phyloP scores from a whole-genome alignment of 2,797 vertebrate species.

The Odontamblyopus lacepedii region DNA sequence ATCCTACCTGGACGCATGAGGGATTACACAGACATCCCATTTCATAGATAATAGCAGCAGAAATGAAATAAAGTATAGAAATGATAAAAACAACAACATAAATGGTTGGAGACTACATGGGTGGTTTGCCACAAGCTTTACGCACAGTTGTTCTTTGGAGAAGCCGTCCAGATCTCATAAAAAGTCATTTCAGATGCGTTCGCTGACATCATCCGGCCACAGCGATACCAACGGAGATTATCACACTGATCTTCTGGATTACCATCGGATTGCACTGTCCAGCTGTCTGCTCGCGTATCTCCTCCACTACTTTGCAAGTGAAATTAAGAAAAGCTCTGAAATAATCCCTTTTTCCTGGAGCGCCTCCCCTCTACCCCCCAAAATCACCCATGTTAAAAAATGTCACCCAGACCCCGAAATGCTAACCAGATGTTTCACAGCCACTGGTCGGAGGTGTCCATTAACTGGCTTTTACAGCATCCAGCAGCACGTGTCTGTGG shows the following conservation, averaged over 20 bases:
- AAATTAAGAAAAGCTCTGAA: constrained; percentile 36
- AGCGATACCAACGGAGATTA: neutral
- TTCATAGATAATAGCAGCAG: too few species aligned
- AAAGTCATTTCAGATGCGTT: neutral
- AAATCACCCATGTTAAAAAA: constrained; percentile 49
- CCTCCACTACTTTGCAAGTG: constrained; percentile 20
- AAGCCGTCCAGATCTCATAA: neutral
- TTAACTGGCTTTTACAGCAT: constrained; percentile 49
- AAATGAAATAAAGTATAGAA: too few species aligned
- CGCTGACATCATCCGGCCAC: neutral
- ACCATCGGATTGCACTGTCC: constrained; percentile 27
- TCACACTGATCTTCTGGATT: constrained; percentile 9
- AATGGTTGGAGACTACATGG: neutral
- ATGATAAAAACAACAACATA: too few species aligned
- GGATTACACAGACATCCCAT: too few species aligned
- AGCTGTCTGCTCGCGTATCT: constrained; percentile 33
- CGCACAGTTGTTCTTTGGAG: neutral
- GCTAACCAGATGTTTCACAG: constrained; percentile 74
- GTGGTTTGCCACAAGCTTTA: too few species aligned
- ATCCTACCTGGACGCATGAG: too few species aligned
- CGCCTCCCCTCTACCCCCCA: constrained; percentile 3
- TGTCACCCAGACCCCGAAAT: constrained; percentile 61
- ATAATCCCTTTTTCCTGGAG: constrained; percentile 61
- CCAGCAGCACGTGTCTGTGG: constrained; percentile 29
- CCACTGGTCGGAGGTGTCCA: constrained; percentile 53